Base-by-base conservation (phyloP, 2,888 invertebrate species). In the Margaritifera margaritifera region DNA sequence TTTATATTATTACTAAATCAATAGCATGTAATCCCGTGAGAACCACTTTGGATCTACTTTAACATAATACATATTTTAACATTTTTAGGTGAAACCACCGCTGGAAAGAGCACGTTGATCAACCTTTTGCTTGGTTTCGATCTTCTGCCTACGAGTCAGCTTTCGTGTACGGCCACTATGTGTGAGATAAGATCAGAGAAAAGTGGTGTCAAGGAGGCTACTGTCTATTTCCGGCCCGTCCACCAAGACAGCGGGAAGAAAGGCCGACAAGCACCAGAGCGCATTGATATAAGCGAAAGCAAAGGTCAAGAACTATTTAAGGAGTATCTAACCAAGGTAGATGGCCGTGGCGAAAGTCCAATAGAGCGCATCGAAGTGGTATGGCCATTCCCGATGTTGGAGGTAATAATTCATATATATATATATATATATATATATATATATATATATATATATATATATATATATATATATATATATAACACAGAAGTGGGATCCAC, bases 331-430 rank as follows among this genome's bases (percentile, higher is more conserved):
- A 58, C 54, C 20, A 62, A 72, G 15, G 53, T 68, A 19, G 79
- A 80, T 19, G 77, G 77, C 4, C 79, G 75, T 2, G 81, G 80
- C 8, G 81, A 83, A 25, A 83, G 79, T 42, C 80, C 79, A 1
- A 82, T 77, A 66, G 80, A 82, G 53, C 77, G 77, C 53, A 78
- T 86, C 6, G 80, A 83, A 58, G 68, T 86, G 24, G 79, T 70
- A 18, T 86, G 81, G 79, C 86, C 86, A 0, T 80, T 84, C 42
- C 79, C 79, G 22, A 79, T 83, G 71, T 65, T 84, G 19, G 75
- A 84, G 78, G 86, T 84, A 63, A 62, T 72, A 62, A n/a, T 31
- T 6, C 6, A 31, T 31, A 31, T 31, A 31, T 31, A 31, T 31
- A 31, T 31, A 31, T 31, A 31, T 31, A 31, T 31, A 31, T 31